Conservation (phyloP, 2,113 vertebrate species). For the Microcebus murinus region DNA sequence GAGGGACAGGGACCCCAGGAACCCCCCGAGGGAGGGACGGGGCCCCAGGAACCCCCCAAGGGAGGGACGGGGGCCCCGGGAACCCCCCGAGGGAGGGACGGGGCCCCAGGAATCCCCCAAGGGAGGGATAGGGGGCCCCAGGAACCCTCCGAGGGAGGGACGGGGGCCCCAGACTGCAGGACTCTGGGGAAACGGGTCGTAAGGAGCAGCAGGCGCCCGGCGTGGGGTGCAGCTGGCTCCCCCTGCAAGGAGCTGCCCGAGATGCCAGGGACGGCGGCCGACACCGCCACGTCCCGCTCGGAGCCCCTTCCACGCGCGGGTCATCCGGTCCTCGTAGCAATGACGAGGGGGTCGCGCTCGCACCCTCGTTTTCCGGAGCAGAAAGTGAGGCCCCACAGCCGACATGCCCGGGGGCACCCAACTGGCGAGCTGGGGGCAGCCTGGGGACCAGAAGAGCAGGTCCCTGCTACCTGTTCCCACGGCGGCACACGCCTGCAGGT, state of each 20-base stretch:
- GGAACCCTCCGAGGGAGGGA: no score
- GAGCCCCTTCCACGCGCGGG: rapidly evolving
- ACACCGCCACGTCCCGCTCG: rapidly evolving
- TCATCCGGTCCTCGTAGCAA: not conserved
- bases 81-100: no score
- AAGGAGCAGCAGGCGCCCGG: not conserved
- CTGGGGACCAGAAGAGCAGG: not conserved
- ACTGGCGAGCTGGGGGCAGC: no score
- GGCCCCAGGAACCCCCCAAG: no score
- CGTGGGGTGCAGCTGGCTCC: not conserved
- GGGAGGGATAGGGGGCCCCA: no score
- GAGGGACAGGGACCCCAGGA: no score
- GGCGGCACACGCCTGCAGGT: not conserved
- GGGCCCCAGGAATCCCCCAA: not conserved
- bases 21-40: no score
- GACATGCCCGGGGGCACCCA: not conserved
- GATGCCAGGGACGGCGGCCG: not conserved
- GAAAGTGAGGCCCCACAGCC: not conserved
- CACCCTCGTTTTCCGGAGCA: not conserved
- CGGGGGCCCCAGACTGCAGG: not conserved
- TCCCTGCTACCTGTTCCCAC: rapidly evolving
- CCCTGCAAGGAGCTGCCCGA: not conserved
- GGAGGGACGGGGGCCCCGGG: no score
- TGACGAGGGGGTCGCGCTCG: rapidly evolving
- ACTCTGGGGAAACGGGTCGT: not conserved